Evolutionary conservation across 2,888 invertebrate species (phyloP).

Genomic region (Carpatolechia fugitivella): DNA sequence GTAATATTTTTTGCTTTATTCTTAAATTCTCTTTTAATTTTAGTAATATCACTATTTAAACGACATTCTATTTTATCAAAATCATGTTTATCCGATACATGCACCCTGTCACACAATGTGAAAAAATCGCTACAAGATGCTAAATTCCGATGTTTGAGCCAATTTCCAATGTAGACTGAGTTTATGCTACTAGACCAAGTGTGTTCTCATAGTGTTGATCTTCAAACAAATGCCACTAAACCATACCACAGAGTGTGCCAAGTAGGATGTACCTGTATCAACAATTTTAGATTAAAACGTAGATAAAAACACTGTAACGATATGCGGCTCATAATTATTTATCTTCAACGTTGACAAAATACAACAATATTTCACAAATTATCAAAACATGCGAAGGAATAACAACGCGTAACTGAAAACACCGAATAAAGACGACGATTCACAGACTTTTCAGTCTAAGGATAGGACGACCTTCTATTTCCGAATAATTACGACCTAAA

Average conservation of each 20-base stretch:
- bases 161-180: constrained; percentile 26
- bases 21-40: constrained; percentile 22
- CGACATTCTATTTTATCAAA: constrained; percentile 40
- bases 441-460: constrained; percentile 55
- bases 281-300: constrained; percentile 47
- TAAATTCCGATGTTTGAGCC: constrained; percentile 34
- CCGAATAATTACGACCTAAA: constrained; percentile 17
- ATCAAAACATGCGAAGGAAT: constrained; percentile 72
- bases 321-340: constrained; percentile 48
- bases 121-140: constrained; percentile 34
- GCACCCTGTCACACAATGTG: constrained; percentile 78
- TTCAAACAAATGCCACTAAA: constrained; percentile 46
- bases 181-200: constrained; percentile 39
- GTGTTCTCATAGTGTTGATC: constrained; percentile 39
- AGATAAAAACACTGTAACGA: constrained; percentile 49
- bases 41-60: constrained; percentile 30
- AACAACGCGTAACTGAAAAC: constrained; percentile 69
- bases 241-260: constrained; percentile 75
- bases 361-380: constrained; percentile 55
- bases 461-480: constrained; percentile 52
- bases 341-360: constrained; percentile 60
- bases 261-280: constrained; percentile 70
- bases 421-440: constrained; percentile 58
- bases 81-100: constrained; percentile 63
- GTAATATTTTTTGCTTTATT: constrained; percentile 17